Base-by-base conservation (phyloP, 2,888 invertebrate species). In the Apocheima hispidaria region DNA sequence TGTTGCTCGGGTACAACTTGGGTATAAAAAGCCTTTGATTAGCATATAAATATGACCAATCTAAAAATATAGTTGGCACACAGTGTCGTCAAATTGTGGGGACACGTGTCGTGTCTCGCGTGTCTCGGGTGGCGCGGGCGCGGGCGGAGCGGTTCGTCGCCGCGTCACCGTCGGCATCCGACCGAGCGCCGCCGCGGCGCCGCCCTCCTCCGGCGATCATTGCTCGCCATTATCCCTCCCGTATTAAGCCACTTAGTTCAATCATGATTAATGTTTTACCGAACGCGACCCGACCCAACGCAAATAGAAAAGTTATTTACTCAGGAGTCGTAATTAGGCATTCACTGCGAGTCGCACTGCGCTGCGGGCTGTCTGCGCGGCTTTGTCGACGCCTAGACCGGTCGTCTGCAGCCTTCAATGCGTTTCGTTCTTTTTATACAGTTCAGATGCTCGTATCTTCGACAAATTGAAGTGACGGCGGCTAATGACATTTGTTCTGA, bases 211-310 rank as follows among this genome's bases (percentile, higher is more conserved):
- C 80, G 83, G 84, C 86, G 90, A 89, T 90, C 92, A 92, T 90
- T 87, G 90, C 90, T 83, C 82, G 86, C 87, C 88, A 90, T 91
- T 90, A 91, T 89, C 88, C 91, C 87, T 83, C 87, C 86, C 86
- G 88, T 92, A 93, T 92, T 93, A 89, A 93, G 92, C 93, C 93
- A 93, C 93, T 93, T 92, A 93, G 92, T 87, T 92, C 91, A 90
- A 92, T 92, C 93, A 92, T 93, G 93, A 93, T 93, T 93, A 92
- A 92, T 92, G 92, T 88, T 91, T 86, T 85, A 88, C 87, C 87
- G 89, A 89, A 90, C 86, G 84, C 87, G 83, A 85, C 84, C 84
- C 87, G 85, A 86, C 82, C 85, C 85, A 81, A 70, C 78, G 88
- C 88, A 90, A 92, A 92, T 91, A 92, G 90, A 91, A 92, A 92